Conservation (phyloP, 2,113 vertebrate species). For the Illadopsis cleaveri region DNA sequence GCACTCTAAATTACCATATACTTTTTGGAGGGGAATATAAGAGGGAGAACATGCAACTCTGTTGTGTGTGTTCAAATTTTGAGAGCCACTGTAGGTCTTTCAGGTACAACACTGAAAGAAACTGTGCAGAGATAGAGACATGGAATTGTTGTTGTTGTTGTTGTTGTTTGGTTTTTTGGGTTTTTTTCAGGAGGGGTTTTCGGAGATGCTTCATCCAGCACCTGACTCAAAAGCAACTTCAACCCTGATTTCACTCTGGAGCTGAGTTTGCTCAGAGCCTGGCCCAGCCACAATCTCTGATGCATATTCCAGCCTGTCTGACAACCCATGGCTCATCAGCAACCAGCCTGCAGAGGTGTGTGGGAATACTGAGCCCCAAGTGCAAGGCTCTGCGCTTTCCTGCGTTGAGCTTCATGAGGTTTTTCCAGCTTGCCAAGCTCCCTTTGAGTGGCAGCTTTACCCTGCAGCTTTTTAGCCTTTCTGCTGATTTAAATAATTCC, state of each 20-base stretch:
- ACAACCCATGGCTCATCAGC: not conserved
- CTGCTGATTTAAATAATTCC: conserved; percentile 1
- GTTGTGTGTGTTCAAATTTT: fast-evolving
- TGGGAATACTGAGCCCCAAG: not conserved
- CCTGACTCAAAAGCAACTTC: not conserved
- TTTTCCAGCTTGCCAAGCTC: not conserved
- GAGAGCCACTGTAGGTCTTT: not conserved
- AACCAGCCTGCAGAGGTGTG: not conserved
- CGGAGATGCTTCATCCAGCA: not conserved
- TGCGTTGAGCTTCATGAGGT: not conserved
- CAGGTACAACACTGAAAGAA: not conserved
- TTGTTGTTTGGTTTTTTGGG: too few species aligned
- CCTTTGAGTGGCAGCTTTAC: conserved; percentile 2
- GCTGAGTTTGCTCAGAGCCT: not conserved
- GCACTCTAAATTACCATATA: not conserved
- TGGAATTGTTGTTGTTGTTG: not conserved
- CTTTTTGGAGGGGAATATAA: not conserved
- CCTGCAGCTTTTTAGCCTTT: conserved; percentile 9
- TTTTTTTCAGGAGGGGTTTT: not conserved
- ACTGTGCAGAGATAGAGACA: not conserved
- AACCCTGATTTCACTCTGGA: not conserved
- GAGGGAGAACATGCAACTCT: not conserved
- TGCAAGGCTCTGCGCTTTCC: not conserved
- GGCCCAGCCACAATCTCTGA: not conserved
- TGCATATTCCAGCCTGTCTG: not conserved